Evolutionary conservation across 2,113 vertebrate genomes (phyloP).

Genomic region (Puffinus mauretanicus): DNA sequence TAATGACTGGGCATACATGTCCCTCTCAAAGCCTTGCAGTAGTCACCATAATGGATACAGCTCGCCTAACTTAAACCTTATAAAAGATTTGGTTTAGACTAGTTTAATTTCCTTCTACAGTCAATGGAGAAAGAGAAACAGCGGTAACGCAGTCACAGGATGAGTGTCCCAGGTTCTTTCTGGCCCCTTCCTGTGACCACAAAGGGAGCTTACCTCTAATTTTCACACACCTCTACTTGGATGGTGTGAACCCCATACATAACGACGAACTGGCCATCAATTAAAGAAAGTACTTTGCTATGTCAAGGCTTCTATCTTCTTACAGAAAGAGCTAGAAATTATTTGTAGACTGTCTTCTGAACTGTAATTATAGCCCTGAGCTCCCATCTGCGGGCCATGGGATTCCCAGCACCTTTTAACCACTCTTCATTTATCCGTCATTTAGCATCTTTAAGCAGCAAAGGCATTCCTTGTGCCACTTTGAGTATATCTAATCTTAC

Average conservation of each 20-base stretch:
- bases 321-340: not conserved
- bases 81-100: not conserved
- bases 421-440: not conserved
- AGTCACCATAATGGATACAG: not conserved
- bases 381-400: not conserved
- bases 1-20: not conserved
- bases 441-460: not conserved
- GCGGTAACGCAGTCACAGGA: not conserved
- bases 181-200: not conserved
- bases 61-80: not conserved
- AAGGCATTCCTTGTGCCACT: not conserved
- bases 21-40: not conserved
- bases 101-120: not conserved
- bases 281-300: not conserved
- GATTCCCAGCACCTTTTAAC: not conserved
- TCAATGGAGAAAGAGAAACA: not conserved
- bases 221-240: not conserved
- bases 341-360: not conserved
- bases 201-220: not conserved
- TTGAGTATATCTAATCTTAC: not conserved
- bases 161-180: not conserved
- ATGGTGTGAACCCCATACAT: rapidly evolving
- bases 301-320: not conserved
- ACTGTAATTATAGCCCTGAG: not conserved
- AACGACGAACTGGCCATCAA: not conserved